Base-by-base conservation (phyloP, 2,797 vertebrate species). In the Mormyrus proboscirostris region DNA sequence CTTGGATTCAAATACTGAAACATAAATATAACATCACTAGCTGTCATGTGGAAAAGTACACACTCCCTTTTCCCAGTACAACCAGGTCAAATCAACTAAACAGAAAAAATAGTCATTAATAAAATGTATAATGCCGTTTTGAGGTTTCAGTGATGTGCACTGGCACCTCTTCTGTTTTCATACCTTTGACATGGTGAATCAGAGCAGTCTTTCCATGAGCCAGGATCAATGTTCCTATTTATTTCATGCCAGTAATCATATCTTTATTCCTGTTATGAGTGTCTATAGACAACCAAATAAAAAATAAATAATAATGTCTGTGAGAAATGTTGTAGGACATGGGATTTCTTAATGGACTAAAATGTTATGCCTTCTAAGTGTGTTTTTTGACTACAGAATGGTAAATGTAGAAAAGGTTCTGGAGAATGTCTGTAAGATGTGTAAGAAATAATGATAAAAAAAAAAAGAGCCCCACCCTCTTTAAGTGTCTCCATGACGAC, bases 381-480 rank as follows among this genome's bases (percentile, higher is more conserved):
- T 7, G n/a, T 33, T 38, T 59, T 29, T 41, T 59, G 53, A 59
- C 51, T 12, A 25, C 16, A n/a, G 16, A 87, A 57, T 16, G 22
- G 33, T 16, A 41, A 57, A 87, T 19, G 29, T 87, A 57, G 85
- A 86, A 33, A 86, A 86, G 9, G 16, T 14, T 41, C 16, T 2
- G 82, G n/a, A 51, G 82, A 25, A 51, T 25, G n/a, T 44, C n/a
- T 29, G 12, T 59, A 22, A 16, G 69, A 90, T 84, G 90, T 90
- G 91, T 92, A 93, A 93, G 91, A 90, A 69, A 90, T 90, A 50
- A 44, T 25, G 57, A 62, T 25, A 3, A 9, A 82, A 44, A 76
- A 62, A 41, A 44, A 79, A 79, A 19, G 3, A 94, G 92, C 91
- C 88, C 62, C 90, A 41, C 25, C 88, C 87, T 92, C 59, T 44